Conservation (phyloP, 2,888 invertebrate species). For the Frankliniella fusca region DNA sequence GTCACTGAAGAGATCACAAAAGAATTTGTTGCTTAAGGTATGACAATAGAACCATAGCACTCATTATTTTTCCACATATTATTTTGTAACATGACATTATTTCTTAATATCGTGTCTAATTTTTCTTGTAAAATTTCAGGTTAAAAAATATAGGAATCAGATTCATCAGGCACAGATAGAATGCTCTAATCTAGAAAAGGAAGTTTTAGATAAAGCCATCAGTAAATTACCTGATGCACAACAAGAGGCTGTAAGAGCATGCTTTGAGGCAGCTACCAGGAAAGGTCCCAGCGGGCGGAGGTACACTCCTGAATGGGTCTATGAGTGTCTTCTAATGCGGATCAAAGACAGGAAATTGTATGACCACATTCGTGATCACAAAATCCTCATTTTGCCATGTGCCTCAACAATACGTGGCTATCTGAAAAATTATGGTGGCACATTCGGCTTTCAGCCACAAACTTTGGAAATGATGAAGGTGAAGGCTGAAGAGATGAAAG, state of each 20-base stretch:
- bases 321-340: slow-evolving; percentile 33
- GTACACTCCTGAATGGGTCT: slow-evolving; percentile 34
- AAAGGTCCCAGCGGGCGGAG: not conserved
- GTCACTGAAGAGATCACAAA: not conserved
- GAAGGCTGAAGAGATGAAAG: not conserved
- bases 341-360: slow-evolving; percentile 33
- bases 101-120: not conserved
- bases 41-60: too few species aligned
- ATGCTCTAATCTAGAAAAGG: not conserved
- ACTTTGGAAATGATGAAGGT: not conserved
- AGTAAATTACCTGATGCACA: not conserved
- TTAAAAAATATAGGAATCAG: not conserved
- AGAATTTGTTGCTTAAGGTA: not conserved
- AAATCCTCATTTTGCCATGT: slow-evolving; percentile 9
- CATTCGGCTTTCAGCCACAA: not conserved
- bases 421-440: not conserved
- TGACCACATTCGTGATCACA: slow-evolving; percentile 30
- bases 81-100: not conserved
- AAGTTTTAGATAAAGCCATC: not conserved
- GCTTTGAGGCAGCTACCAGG: not conserved
- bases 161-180: not conserved
- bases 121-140: not conserved
- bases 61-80: not conserved
- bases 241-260: not conserved
- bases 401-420: not conserved